These are phyloP conservation scores for Sminthurides bifidus DNA, from an alignment of 1,140 invertebrate genomes.

Conservation along the genomic window DNA sequence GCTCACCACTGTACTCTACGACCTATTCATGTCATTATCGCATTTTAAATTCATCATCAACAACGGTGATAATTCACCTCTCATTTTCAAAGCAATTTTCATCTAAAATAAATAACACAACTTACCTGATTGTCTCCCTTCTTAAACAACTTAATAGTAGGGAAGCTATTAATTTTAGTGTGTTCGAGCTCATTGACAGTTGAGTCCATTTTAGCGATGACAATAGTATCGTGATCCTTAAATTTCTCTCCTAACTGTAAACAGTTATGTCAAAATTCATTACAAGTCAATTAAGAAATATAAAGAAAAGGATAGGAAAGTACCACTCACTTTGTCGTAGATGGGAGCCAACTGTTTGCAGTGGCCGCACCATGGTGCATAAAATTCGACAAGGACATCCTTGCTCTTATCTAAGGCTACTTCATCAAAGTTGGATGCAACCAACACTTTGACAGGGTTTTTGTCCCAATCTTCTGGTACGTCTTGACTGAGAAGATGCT, in stretches of 20 bases:
- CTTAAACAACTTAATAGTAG: conserved; percentile 90
- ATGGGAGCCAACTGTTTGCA: conserved; percentile 94
- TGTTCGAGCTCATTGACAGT: conserved; percentile 94
- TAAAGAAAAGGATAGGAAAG: conserved; percentile 9
- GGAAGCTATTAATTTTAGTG: conserved; percentile 89
- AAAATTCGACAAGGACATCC: conserved; percentile 96
- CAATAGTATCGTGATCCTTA: conserved; percentile 65
- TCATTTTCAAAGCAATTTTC: background rate
- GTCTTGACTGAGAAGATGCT: conserved; percentile 85
- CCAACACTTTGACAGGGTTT: conserved; percentile 84
- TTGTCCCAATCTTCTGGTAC: conserved; percentile 96
- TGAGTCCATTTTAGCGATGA: conserved; percentile 97
- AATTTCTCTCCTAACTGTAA: conserved; percentile 69
- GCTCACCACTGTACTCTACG: conserved; percentile 87
- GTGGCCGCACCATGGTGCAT: conserved; percentile 94
- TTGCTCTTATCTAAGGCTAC: conserved; percentile 80
- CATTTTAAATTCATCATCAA: background rate
- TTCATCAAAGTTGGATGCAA: conserved; percentile 90
- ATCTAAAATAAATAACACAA: background rate
- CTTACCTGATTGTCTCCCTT: conserved; percentile 79
- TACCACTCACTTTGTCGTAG: conserved; percentile 56
- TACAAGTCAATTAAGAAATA: background rate
- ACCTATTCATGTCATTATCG: conserved; percentile 40
- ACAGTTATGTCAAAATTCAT: conserved; percentile 11
- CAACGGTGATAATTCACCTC: background rate